Conservation (phyloP, 2,888 invertebrate genomes). For the Nephrotoma guestfalica region DNA sequence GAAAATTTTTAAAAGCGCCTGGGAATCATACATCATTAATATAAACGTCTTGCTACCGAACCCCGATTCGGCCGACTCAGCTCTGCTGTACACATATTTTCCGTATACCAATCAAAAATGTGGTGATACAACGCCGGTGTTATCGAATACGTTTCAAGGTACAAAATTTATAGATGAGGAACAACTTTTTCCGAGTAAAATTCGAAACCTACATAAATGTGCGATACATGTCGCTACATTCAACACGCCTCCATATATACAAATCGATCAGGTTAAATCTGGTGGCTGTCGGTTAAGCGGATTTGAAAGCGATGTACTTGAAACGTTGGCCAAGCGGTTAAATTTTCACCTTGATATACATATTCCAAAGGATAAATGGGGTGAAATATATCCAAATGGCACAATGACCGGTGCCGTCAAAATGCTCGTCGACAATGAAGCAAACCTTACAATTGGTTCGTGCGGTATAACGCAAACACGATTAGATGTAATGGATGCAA, state of each 20-base stretch:
- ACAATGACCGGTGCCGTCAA: conserved; percentile 9
- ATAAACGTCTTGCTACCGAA: background rate
- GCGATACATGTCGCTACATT: conserved; percentile 6
- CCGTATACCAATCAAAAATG: conserved; percentile 9
- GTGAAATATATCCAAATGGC: conserved; percentile 7
- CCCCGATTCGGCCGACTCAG: background rate
- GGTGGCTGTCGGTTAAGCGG: background rate
- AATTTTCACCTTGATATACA: conserved; percentile 7
- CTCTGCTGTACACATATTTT: conserved; percentile 10
- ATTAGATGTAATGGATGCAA: background rate
- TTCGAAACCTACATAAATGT: conserved; percentile 9
- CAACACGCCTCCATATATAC: conserved; percentile 7
- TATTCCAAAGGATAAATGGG: background rate
- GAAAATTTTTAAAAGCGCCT: conserved; percentile 7
- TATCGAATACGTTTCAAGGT: background rate
- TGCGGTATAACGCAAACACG: background rate
- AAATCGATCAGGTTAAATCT: background rate
- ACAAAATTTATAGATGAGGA: background rate
- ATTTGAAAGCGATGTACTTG: conserved; percentile 10
- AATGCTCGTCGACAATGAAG: conserved; percentile 6
- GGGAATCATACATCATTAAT: conserved; percentile 9
- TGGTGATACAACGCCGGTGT: conserved; percentile 5
- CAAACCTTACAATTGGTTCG: conserved; percentile 9
- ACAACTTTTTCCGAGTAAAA: conserved; percentile 9
- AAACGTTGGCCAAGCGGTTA: conserved; percentile 8